Evolutionary conservation across 2,113 vertebrate species (phyloP), one percentile per base, ranked within the genome.

Genomic region (Paracanthobrama guichenoti): DNA sequence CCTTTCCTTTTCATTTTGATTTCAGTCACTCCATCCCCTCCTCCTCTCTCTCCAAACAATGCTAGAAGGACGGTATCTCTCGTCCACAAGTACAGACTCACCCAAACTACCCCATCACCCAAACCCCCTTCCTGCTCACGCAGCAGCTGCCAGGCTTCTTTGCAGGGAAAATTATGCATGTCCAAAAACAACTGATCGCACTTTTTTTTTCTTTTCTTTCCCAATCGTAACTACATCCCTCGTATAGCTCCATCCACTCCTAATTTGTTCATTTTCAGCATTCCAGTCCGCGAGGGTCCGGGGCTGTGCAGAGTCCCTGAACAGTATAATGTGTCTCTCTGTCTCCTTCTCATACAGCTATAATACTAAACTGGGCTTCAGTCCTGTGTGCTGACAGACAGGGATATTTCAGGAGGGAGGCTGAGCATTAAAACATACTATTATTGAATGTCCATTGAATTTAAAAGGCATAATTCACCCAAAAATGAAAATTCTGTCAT

Each of bases 61-160:
- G 86, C 89, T 84, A 82, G 73, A 85, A 90, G 85, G 89, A 89
- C 84, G 72, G 81, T 89, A 88, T 88, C 88, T 84, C 81, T 89
- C 84, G 16, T 67, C 53, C 50, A 8, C 84, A 86, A 90, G 87
- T 89, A 76, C 80, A 88, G 64, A 55, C 82, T 82, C 86, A 87
- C 82, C 79, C 77, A 74, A 81, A 78, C 50, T 50, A 42, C 50
- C 44, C 10, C 39, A 66, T 82, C 66, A 66, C 62, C 50, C 53
- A n/a, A n/a, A n/a, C 57, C 50, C 60, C 81, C 77, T 73, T 35
- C 79, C 46, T 78, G 46, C 85, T 79, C 86, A 90, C 81, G 84
- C 89, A 91, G 88, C 93, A 93, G 92, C 92, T 94, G 92, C 92
- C 89, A 86, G 85, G 79, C 85, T 90, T 89, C 86, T 92, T 90